Base-by-base conservation (phyloP, 2,888 invertebrate genomes). In the Ochropleura leucogaster region DNA sequence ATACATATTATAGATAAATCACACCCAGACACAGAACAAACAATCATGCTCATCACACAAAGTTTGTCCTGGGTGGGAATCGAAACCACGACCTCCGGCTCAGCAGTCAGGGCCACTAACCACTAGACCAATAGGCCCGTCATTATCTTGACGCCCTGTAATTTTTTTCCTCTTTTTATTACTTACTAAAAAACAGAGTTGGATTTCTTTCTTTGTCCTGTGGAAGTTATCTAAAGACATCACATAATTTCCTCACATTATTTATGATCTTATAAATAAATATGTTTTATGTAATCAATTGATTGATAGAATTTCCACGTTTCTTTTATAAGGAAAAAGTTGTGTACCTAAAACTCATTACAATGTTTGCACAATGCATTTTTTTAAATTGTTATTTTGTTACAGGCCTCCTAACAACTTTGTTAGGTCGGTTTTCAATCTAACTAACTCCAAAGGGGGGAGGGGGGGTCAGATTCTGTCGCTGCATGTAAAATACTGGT, bases 251-350 rank as follows among this genome's bases (percentile, higher is more conserved):
- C 42, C 69, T 68, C 30, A 46, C 62, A 47, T 62, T 44, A 59
- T n/a, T n/a, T 40, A n/a, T 68, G 30, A 6, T 9, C 46, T 40
- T 40, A 47, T 63, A 46, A n/a, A 68, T 40, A 30, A 68, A 46
- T 8, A 44, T 18, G 1, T 47, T 20, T 10, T 69, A 64, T 20
- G 20, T 18, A 42, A 66, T 51, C 4, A 20, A 67, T 51, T 46
- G 12, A 44, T 53, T 14, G n/a, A 46, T 46, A 69, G 70, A 14
- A 30, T 69, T 69, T 14, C 30, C 70, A 9, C 14, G 3, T 44
- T 40, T 46, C 44, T 30, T 44, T 30, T 44, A 66, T 14, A 44
- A 70, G 69, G 69, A 69, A 69, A 69, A 49, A 12, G 40, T 64
- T 20, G 4, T 65, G 3, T 12, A 20, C 5, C 3, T 49, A 47